Evolutionary conservation across 2,797 vertebrate species (phyloP).

Genomic region (Oryzias dopingdopingensis): DNA sequence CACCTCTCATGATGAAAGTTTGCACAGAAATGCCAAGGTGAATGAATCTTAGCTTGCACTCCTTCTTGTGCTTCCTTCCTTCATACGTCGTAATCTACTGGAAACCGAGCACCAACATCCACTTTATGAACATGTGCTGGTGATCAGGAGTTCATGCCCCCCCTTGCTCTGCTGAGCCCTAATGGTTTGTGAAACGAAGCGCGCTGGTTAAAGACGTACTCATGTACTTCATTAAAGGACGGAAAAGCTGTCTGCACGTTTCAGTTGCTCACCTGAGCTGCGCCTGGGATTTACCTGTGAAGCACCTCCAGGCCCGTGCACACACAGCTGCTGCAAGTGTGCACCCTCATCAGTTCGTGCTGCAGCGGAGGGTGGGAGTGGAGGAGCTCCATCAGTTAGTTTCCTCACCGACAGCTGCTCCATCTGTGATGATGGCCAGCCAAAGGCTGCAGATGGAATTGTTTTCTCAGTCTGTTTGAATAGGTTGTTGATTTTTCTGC

Average conservation of each 20-base stretch:
- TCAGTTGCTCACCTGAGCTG: constrained; percentile 70
- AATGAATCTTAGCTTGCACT: too few relatives aligned
- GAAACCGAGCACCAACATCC: constrained; percentile 17
- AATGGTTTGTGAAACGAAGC: constrained; percentile 70
- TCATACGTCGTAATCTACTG: too few relatives aligned
- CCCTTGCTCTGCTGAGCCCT: constrained; percentile 66
- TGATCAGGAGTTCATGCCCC: constrained; percentile 60
- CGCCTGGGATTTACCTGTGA: constrained; percentile 49
- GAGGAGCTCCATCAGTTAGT: constrained; percentile 46
- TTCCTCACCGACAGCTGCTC: constrained; percentile 78
- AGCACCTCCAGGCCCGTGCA: constrained; percentile 30
- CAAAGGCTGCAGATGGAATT: constrained; percentile 82
- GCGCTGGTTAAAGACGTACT: constrained; percentile 71
- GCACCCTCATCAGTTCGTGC: too few relatives aligned
- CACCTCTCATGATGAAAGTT: too few relatives aligned
- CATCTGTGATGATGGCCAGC: constrained; percentile 71
- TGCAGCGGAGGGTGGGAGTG: too few relatives aligned
- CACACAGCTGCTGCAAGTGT: neutral
- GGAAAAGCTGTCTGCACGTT: constrained; percentile 58
- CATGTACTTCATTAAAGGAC: constrained; percentile 76
- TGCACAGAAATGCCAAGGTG: too few relatives aligned
- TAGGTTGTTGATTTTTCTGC: constrained; percentile 79
- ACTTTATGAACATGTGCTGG: constrained; percentile 56
- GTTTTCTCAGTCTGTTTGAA: constrained; percentile 82
- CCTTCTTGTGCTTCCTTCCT: too few relatives aligned